phyloP scores from a whole-genome alignment of 2,888 invertebrate species.

The Rambutsinella grinnellia region DNA sequence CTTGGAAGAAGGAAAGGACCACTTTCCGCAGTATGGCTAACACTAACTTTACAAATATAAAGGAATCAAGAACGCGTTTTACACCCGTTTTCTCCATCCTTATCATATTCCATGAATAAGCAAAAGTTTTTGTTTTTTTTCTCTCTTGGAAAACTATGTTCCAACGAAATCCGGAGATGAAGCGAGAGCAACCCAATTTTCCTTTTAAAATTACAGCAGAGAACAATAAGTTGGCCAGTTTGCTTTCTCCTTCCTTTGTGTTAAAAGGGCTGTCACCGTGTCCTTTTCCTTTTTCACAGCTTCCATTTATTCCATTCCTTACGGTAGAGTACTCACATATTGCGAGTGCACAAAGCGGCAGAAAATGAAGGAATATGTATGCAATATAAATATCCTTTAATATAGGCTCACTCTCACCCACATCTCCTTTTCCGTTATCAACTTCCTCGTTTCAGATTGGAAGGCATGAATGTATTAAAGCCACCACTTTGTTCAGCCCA shows the following conservation, averaged over 20 bases:
- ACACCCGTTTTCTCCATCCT: neutral
- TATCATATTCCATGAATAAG: neutral
- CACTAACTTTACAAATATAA: neutral
- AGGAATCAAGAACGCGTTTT: neutral
- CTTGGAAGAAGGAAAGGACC: neutral
- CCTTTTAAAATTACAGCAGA: slow-evolving; percentile 15
- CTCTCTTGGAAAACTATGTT: too few relatives aligned
- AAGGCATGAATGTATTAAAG: neutral
- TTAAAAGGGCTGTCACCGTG: slow-evolving; percentile 37
- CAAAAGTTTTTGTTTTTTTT: neutral
- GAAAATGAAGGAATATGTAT: neutral
- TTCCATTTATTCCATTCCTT: neutral
- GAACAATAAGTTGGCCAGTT: slow-evolving; percentile 39
- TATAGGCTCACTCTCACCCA: neutral
- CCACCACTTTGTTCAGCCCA: neutral
- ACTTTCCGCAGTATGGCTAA: neutral
- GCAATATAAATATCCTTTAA: neutral
- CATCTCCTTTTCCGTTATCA: neutral
- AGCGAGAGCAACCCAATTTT: too few relatives aligned
- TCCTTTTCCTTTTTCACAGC: neutral
- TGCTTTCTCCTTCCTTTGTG: slow-evolving; percentile 14
- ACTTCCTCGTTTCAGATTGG: neutral
- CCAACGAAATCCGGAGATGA: neutral
- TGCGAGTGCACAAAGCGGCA: neutral
- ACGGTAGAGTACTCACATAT: neutral